phyloP scores from a whole-genome alignment of 2,797 vertebrate species.

The Spinibarbus caldwelli region DNA sequence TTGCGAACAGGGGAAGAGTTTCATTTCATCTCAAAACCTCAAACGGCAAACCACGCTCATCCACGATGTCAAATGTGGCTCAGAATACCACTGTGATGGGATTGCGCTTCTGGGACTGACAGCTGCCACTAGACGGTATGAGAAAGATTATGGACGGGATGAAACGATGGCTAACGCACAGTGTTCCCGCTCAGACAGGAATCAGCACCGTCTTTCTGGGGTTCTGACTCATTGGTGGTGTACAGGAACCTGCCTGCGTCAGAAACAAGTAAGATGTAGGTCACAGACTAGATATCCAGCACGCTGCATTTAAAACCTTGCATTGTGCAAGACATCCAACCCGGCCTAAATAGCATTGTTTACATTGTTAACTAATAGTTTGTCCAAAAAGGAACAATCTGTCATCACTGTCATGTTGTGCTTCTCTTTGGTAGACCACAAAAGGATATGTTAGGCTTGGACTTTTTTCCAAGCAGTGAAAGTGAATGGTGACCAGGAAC shows the following conservation, averaged over 20 bases:
- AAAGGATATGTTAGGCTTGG: not conserved
- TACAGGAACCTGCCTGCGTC: conserved; percentile 62
- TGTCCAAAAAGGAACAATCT: not conserved
- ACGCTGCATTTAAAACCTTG: conserved; percentile 43
- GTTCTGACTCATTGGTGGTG: conserved; percentile 71
- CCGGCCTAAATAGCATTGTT: conserved; percentile 36
- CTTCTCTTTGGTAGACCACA: not conserved
- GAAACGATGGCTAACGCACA: conserved; percentile 40
- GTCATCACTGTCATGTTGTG: not conserved
- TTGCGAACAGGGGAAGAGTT: conserved; percentile 3
- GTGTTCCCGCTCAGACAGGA: conserved; percentile 56
- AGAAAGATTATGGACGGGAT: not conserved
- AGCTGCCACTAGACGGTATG: not conserved
- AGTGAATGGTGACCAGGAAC: not conserved
- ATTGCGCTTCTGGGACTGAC: not conserved
- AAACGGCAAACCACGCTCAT: conserved; percentile 4
- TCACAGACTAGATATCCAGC: conserved; percentile 60
- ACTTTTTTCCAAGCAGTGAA: not conserved
- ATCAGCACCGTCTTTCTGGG: conserved; percentile 38
- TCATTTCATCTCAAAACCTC: not conserved
- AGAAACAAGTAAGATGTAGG: conserved; percentile 70
- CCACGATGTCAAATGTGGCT: not conserved
- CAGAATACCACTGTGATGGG: not conserved
- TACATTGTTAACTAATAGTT: not conserved
- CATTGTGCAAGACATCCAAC: conserved; percentile 53